Conservation (phyloP, 1,140 invertebrate genomes). For the Wasmannia auropunctata region DNA sequence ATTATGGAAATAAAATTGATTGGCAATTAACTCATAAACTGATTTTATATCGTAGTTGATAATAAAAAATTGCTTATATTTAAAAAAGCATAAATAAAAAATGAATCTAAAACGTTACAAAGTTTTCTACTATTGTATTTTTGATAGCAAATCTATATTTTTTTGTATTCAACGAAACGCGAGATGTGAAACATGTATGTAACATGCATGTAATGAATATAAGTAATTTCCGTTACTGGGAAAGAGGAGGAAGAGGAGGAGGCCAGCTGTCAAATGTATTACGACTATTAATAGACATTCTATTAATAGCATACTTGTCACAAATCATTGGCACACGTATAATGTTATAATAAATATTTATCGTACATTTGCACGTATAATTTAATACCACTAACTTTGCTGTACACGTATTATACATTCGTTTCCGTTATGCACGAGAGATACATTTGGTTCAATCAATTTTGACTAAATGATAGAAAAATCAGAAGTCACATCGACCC, state of each 20-base stretch:
- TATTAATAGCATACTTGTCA: slow-evolving; percentile 13
- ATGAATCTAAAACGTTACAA: not conserved
- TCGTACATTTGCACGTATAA: not conserved
- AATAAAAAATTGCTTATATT: not conserved
- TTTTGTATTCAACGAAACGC: not conserved
- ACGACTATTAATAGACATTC: slow-evolving; percentile 8
- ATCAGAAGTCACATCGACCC: not conserved
- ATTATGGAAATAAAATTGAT: not conserved
- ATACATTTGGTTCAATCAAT: slow-evolving; percentile 13
- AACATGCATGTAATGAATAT: not conserved
- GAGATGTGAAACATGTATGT: not conserved
- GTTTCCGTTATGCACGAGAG: not conserved
- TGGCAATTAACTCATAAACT: slow-evolving; percentile 3
- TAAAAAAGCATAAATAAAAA: not conserved
- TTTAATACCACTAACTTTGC: slow-evolving; percentile 7
- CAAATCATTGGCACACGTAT: slow-evolving; percentile 22
- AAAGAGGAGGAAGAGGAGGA: not conserved
- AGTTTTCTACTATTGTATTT: not conserved
- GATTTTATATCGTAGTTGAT: not conserved
- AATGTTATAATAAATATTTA: slow-evolving; percentile 21
- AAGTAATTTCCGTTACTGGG: slow-evolving; percentile 42
- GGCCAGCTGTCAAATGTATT: slow-evolving; percentile 4
- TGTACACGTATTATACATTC: not conserved
- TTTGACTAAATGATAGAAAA: not conserved
- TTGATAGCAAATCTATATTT: not conserved